phyloP scores from a whole-genome alignment of 2,888 invertebrate species.

The Amphipoea oculea region DNA sequence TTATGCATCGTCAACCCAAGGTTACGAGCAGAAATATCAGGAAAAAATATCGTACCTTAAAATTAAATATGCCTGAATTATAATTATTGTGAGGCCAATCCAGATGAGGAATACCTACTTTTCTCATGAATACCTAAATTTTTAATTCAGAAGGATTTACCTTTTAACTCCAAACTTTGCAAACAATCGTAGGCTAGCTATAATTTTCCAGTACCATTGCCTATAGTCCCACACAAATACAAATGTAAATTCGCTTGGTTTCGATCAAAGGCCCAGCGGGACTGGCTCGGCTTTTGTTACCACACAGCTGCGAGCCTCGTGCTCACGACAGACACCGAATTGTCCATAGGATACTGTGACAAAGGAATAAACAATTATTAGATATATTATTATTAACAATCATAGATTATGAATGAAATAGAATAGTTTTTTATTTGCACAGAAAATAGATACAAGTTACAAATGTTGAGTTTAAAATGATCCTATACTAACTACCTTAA shows the following conservation, averaged over 20 bases:
- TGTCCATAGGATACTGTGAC: not conserved
- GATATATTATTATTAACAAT: not conserved
- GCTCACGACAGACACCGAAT: constrained; percentile 35
- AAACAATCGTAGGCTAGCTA: not conserved
- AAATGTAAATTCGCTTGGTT: constrained; percentile 11
- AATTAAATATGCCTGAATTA: not conserved
- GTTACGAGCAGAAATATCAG: not conserved
- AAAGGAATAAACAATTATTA: constrained; percentile 10
- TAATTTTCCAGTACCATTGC: not conserved
- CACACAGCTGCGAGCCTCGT: constrained; percentile 29
- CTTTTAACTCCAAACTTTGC: not conserved
- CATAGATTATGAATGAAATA: no score
- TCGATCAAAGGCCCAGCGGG: constrained; percentile 53
- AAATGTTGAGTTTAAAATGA: no score
- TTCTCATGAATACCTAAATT: not conserved
- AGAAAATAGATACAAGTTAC: no score
- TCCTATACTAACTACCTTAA: no score
- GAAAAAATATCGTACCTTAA: not conserved
- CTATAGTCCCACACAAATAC: constrained; percentile 11
- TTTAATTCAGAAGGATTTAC: not conserved
- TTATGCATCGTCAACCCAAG: not conserved
- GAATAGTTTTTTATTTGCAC: no score
- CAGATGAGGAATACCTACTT: not conserved
- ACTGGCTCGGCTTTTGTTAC: constrained; percentile 48
- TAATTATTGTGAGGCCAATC: not conserved